A percentile compares a stretch with the other conserved stretches of the same genome.
Evolutionary conservation across 2,888 invertebrate species (phyloP).

Genomic region (Drosophila incognita): DNA sequence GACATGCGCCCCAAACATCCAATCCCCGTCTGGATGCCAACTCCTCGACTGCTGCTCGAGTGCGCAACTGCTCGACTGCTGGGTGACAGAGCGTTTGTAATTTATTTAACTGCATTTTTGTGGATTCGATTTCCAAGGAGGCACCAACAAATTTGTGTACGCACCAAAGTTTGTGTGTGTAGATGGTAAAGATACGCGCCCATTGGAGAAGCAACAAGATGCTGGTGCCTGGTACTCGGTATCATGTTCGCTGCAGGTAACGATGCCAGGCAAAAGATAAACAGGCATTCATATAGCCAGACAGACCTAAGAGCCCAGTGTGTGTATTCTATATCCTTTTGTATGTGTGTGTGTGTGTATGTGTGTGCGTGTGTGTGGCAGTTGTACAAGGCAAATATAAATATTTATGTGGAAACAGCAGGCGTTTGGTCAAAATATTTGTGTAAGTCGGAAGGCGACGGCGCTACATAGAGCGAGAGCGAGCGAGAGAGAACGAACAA

Average conservation of each 20-base stretch:
- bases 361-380: conserved; percentile 41
- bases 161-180: conserved; percentile 52
- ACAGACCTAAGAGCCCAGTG: conserved; percentile 8
- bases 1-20: conserved; percentile 63
- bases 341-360: conserved; percentile 26
- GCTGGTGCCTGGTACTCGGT: conserved; percentile 59
- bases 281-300: conserved; percentile 26
- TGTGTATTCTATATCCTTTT: conserved; percentile 37
- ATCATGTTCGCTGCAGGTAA: conserved; percentile 73
- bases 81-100: conserved; percentile 81
- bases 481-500: neutral
- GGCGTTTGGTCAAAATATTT: conserved; percentile 84
- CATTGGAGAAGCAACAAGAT: conserved; percentile 57
- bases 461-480: conserved; percentile 4
- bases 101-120: conserved; percentile 81
- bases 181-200: conserved; percentile 72
- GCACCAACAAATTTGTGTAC: conserved; percentile 69
- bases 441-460: conserved; percentile 66
- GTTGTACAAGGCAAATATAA: conserved; percentile 70
- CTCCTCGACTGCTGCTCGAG: conserved; percentile 12
- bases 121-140: conserved; percentile 78
- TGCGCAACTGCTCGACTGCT: conserved; percentile 45
- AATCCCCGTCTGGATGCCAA: conserved; percentile 16
- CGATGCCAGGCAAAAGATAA: conserved; percentile 65
- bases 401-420: conserved; percentile 83